Evolutionary conservation across 2,113 vertebrate genomes (phyloP), one percentile per base, ranked within the genome.

Genomic region (Oryzias celebensis): DNA sequence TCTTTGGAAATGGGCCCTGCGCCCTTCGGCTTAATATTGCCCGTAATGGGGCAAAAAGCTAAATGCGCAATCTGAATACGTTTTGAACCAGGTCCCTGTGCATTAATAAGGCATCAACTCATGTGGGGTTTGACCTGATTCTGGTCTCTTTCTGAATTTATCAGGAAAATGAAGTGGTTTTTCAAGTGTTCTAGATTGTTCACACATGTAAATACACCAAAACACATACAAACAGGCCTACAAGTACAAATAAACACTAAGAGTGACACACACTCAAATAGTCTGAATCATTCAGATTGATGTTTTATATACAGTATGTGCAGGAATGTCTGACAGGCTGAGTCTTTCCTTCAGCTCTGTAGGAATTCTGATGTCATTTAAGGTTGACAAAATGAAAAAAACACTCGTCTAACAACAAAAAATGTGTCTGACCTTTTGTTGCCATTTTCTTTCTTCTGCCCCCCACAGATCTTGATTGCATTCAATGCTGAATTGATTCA

Each of bases 11-110:
- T 75, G 71, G 80, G 83, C 76, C 79, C 56, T 72, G 72, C 80
- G 80, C 78, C 77, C 78, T 68, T 71, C 26, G 43, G 81, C 82
- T 87, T 88, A 83, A 88, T 87, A 78, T 71, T 70, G 80, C 81
- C 75, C 68, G 52, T 82, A 85, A 88, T 80, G 77, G 84, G 80
- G 71, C 81, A 85, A 86, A 79, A 83, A 89, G 81, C 78, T 89
- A 84, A 88, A 87, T 54, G 80, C 72, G 64, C 73, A 62, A 70
- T 82, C 80, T 77, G 75, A 75, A 71, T 70, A 71, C 71, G 70
- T 75, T 54, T 65, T 71, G 73, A 61, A 67, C 42, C 46, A 68
- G 71, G 73, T 83, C 84, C 80, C 77, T 55, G 67, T 70, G 65
- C 80, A 80, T 84, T 83, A 85, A 87, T 83, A 87, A 84, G 82